These are phyloP conservation scores for Drosophila recens DNA, from an alignment of 2,888 invertebrate genomes.

Conservation along the genomic window DNA sequence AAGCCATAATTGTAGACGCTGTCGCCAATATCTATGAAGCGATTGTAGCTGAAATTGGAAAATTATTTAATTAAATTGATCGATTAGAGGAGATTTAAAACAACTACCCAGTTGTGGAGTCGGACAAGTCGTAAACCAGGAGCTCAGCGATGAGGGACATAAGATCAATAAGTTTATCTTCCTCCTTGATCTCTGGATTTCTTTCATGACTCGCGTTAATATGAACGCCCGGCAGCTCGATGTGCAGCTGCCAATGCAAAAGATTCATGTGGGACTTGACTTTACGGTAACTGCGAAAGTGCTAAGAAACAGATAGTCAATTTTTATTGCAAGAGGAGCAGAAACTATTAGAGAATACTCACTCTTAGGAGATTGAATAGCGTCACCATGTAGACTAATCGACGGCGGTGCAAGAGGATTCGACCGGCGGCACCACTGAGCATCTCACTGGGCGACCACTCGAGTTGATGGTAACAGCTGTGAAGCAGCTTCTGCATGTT, in stretches of 20 bases:
- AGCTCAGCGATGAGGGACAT: constrained; percentile 62
- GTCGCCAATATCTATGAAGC: constrained; percentile 60
- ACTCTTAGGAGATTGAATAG: constrained; percentile 77
- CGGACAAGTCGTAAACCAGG: constrained; percentile 24
- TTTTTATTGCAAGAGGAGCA: background rate
- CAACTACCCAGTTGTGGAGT: background rate
- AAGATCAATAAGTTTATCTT: constrained; percentile 63
- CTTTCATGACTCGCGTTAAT: constrained; percentile 5
- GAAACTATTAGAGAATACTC: background rate
- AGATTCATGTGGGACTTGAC: constrained; percentile 33
- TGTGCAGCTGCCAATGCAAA: constrained; percentile 60
- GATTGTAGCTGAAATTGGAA: constrained; percentile 43
- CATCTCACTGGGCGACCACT: constrained; percentile 48
- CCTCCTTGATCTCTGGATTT: background rate
- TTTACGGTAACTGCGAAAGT: constrained; percentile 62
- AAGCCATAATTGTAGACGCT: constrained; percentile 75
- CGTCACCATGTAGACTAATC: constrained; percentile 73
- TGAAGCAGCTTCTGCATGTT: constrained; percentile 69
- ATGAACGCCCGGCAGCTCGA: constrained; percentile 65
- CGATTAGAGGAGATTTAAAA: background rate
- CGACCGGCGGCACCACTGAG: constrained; percentile 38
- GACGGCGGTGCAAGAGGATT: constrained; percentile 28
- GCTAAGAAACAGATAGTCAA: constrained; percentile 46
- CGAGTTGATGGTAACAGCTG: constrained; percentile 70
- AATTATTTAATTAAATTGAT: constrained; percentile 8